phyloP scores from a whole-genome alignment of 2,113 vertebrate genomes.

The Machaerirhynchus nigripectus region DNA sequence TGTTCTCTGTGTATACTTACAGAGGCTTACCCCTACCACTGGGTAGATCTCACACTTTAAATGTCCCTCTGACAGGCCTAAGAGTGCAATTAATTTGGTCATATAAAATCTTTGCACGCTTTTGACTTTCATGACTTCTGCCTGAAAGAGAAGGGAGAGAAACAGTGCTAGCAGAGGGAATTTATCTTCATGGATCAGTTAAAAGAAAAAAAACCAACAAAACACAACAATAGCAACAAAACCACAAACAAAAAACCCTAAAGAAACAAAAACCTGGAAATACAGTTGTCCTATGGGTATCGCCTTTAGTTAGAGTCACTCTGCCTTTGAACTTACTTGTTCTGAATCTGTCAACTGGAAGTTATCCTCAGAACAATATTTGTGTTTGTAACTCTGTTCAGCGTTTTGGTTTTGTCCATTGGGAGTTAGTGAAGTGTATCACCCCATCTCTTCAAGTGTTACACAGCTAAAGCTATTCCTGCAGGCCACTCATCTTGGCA shows the following conservation, averaged over 20 bases:
- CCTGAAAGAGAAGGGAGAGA: not conserved
- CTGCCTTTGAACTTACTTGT: not conserved
- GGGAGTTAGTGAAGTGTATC: not conserved
- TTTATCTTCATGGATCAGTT: not conserved
- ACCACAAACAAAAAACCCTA: not conserved
- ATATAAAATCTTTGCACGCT: not conserved
- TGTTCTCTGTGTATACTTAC: not conserved
- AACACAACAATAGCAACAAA: not conserved
- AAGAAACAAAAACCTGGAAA: not conserved
- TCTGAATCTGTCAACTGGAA: not conserved
- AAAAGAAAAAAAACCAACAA: not conserved
- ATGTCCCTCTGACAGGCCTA: not conserved
- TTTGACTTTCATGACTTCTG: not conserved
- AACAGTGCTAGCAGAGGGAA: not conserved
- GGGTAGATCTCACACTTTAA: not conserved
- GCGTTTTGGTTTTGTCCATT: not conserved
- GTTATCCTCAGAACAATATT: not conserved
- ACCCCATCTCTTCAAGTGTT: not conserved
- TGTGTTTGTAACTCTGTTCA: not conserved
- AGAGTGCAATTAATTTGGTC: not conserved
- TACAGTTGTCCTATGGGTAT: too few relatives aligned
- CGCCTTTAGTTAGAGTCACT: not conserved
- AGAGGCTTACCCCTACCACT: not conserved
- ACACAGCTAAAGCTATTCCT: not conserved
- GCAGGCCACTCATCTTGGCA: not conserved